phyloP scores from a whole-genome alignment of 64 coral and sea anemone genomes.

The Hydrozoanthus tunicans region DNA sequence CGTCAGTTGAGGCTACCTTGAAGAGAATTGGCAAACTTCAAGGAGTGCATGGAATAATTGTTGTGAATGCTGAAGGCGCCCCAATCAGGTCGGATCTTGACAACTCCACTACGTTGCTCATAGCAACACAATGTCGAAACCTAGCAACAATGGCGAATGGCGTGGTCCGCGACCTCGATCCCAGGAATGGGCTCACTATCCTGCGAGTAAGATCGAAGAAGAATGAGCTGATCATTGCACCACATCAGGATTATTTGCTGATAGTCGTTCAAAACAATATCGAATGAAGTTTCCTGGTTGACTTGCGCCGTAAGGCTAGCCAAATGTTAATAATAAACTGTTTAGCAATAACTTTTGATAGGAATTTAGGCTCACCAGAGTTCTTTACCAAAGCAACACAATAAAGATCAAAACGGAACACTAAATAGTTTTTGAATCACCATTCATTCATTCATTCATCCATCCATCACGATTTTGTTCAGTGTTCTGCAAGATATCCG shows the following conservation, averaged over 20 bases:
- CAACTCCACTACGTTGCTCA: constrained; percentile 70
- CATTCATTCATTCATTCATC: too few relatives aligned
- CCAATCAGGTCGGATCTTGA: constrained; percentile 82
- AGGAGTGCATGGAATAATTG: constrained; percentile 82
- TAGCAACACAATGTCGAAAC: constrained; percentile 57
- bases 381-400: too few relatives aligned
- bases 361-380: too few relatives aligned
- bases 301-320: too few relatives aligned
- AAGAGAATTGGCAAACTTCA: constrained; percentile 78
- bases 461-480: too few relatives aligned
- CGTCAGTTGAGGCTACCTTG: constrained; percentile 62
- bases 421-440: too few relatives aligned
- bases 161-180: constrained; percentile 78
- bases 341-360: too few relatives aligned
- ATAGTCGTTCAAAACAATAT: constrained; percentile 77
- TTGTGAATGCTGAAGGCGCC: constrained; percentile 81
- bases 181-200: constrained; percentile 72
- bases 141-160: constrained; percentile 62
- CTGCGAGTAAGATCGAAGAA: constrained; percentile 74
- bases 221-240: constrained; percentile 83
- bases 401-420: too few relatives aligned
- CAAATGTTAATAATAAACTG: too few relatives aligned
- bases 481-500: too few relatives aligned
- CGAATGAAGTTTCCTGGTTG: constrained; percentile 15
- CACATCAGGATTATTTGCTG: constrained; percentile 66